Evolutionary conservation across 2,113 vertebrate genomes (phyloP).

Genomic region (Falcunculus frontatus): DNA sequence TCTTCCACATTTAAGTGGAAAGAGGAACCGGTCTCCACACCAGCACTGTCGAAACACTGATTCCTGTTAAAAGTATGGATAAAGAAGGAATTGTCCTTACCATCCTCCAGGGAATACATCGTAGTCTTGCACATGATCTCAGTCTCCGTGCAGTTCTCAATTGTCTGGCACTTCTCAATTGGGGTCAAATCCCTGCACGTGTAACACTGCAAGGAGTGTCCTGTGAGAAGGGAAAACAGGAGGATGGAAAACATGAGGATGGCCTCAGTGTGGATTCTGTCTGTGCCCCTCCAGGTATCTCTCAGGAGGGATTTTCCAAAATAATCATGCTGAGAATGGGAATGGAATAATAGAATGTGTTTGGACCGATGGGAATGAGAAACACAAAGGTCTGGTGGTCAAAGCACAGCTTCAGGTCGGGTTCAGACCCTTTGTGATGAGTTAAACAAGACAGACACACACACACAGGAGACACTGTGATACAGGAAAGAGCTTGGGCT

Average conservation of each 20-base stretch:
- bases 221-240: background rate
- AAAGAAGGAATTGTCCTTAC: background rate
- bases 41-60: background rate
- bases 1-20: background rate
- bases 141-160: background rate
- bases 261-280: background rate
- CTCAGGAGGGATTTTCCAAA: background rate
- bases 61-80: background rate
- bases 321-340: background rate
- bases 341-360: rapidly evolving
- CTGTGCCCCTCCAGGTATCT: background rate
- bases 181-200: background rate
- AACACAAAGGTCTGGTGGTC: background rate
- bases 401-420: background rate
- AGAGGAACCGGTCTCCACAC: background rate
- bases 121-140: slow-evolving; percentile 52
- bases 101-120: slow-evolving; percentile 13
- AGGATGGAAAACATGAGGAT: background rate
- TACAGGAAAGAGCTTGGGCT: background rate
- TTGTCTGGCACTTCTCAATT: background rate
- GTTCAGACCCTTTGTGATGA: background rate
- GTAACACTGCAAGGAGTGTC: background rate
- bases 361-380: background rate
- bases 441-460: background rate
- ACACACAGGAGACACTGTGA: rapidly evolving